Evolutionary conservation across 1,140 invertebrate species (phyloP).

Genomic region (Drosophila grimshawi): DNA sequence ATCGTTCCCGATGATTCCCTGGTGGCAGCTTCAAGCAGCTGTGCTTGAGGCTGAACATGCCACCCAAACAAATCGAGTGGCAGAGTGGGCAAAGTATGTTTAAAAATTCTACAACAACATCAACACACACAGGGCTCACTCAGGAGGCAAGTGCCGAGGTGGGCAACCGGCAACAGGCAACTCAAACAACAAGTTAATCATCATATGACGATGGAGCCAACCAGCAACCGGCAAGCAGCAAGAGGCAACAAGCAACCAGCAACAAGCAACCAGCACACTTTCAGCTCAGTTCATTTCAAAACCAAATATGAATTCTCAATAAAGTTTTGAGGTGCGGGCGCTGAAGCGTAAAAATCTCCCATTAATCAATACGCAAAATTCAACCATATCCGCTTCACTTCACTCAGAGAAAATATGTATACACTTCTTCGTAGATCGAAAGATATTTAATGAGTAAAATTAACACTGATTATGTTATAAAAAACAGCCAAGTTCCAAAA

Average conservation of each 20-base stretch:
- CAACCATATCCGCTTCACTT: slow-evolving; percentile 55
- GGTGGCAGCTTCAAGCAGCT: slow-evolving; percentile 37
- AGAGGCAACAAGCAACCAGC: background rate
- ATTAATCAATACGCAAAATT: slow-evolving; percentile 69
- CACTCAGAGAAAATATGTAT: slow-evolving; percentile 69
- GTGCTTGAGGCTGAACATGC: slow-evolving; percentile 57
- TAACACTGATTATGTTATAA: no score
- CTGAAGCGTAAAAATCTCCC: slow-evolving; percentile 51
- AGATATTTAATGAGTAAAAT: no score
- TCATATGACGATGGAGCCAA: slow-evolving; percentile 44
- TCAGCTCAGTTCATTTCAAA: background rate
- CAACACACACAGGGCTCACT: slow-evolving; percentile 32
- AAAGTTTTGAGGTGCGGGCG: slow-evolving; percentile 14
- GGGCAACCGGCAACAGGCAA: background rate
- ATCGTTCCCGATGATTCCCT: background rate
- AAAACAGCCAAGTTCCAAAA: no score
- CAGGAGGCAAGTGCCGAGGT: slow-evolving; percentile 14
- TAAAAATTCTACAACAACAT: slow-evolving; percentile 67
- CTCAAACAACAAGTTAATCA: slow-evolving; percentile 61
- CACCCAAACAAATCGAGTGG: slow-evolving; percentile 63
- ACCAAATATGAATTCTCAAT: background rate
- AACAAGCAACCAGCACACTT: background rate
- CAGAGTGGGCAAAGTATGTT: slow-evolving; percentile 32
- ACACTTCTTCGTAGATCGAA: slow-evolving; percentile 26
- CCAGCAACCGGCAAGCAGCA: slow-evolving; percentile 6